phyloP scores from a whole-genome alignment of 1,140 invertebrate genomes.

The Maconellicoccus hirsutus region DNA sequence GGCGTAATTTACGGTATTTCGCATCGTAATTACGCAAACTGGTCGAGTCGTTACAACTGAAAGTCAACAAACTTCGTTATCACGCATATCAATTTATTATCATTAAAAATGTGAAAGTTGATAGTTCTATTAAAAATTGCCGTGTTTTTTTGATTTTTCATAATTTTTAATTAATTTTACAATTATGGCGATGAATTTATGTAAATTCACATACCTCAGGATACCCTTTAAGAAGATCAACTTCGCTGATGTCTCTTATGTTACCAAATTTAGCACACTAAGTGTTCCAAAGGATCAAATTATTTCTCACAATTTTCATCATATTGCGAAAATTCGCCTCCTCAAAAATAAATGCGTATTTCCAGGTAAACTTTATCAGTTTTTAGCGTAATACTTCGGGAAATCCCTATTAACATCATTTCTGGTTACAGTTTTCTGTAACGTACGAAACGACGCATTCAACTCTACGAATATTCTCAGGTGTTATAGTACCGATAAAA shows the following conservation, averaged over 20 bases:
- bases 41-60: too few species aligned
- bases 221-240: background rate
- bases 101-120: too few species aligned
- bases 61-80: too few species aligned
- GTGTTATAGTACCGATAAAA: background rate
- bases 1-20: too few species aligned
- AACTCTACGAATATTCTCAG: background rate
- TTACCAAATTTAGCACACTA: background rate
- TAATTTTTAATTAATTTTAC: too few species aligned
- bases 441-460: too few species aligned
- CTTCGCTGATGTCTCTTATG: background rate
- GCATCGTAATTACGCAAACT: too few species aligned
- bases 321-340: background rate
- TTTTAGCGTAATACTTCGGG: background rate
- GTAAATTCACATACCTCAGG: background rate
- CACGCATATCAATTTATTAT: too few species aligned
- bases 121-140: too few species aligned
- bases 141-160: too few species aligned
- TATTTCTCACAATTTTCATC: background rate
- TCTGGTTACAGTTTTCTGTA: too few species aligned
- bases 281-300: background rate
- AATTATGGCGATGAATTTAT: background rate
- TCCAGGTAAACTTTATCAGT: background rate
- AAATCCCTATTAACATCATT: too few species aligned
- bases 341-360: background rate